Base-by-base conservation (phyloP, 2,797 vertebrate genomes). In the Hippoglossus hippoglossus region DNA sequence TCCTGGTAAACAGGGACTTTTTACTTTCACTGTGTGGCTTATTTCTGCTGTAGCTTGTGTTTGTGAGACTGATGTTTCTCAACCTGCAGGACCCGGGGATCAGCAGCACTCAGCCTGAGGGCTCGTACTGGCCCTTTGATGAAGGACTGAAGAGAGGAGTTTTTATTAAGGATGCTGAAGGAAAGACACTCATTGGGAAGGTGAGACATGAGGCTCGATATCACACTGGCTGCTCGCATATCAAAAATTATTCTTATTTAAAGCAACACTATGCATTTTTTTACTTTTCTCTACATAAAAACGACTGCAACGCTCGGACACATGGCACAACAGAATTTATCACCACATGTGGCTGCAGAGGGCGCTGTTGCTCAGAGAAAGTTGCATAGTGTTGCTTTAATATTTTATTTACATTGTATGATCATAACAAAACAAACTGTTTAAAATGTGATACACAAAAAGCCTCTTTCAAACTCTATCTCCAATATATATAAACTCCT, bases 111-210 rank as follows among this genome's bases (percentile, higher is more conserved):
- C 95, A 92, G 74, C 86, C 94, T 0, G 50, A 76, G 0, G 96
- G 96, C 22, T 94, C 94, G 3, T 98, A 97, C 76, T 94, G 93
- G 94, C 95, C 96, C 0, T 97, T 93, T 0, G 96, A 97, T 4
- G 96, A 97, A 62, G 96, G 95, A 2, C 82, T 96, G 75, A 95
- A 84, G 75, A 93, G 88, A 44, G 94, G 92, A 5, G 70, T 97
- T 73, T 98, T 98, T 82, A 95, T 98, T 58, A 97, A 94, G 79
- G 94, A 92, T 22, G 91, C 90, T 2, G 86, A 93, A 25, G 96
- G 96, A 58, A 92, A 94, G 47, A 85, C 90, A 0, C 94, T 98
- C 5, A 95, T 97, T 2, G 96, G 96, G 67, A 91, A 94, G 96
- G 96, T 97, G 84, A 76, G 82, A 61, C 15, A 5, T 22, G 8